Evolutionary conservation across 1,140 invertebrate genomes (phyloP), one percentile per base, ranked within the genome.

Genomic region (Platyscapa corneri): DNA sequence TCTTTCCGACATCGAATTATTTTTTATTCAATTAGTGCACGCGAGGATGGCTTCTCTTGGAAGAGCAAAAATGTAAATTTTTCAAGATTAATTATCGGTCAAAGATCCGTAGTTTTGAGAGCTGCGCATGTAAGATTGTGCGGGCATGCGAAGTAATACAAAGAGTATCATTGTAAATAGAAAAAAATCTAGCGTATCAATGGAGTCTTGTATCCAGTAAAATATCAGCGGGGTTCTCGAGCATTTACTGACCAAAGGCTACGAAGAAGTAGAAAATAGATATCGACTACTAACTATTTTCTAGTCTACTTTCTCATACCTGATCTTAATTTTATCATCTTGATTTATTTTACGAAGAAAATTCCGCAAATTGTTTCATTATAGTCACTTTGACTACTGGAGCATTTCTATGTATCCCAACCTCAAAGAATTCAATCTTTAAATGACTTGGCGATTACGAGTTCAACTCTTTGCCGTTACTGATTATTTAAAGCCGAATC

Each of bases 251-350:
- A 32, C 7, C 46, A 49, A 78, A 49, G 76, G 49, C 30, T 56
- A 79, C 34, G 56, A 39, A 64, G 32, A 27, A 79, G 27, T 16
- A 32, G 8, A 64, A 79, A 64, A 79, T 27, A 27, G 32, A 27
- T 37, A 64, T 10, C 5, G 5, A 46, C n/a, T 49, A 56, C n/a
- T 32, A 78, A 79, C 32, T 64, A 64, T n/a, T 39, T 39, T 39
- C 23, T 16, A 53, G 56, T 37, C 32, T 64, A 64, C 46, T 39
- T 39, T 39, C 23, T 16, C 77, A 34, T 37, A 53, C 56, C 53
- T 39, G 77, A 64, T 79, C 77, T 79, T 64, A 64, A 64, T 79
- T 79, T 64, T 18, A 53, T 56, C 75, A 56, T 56, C 20, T 12
- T 23, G 18, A 46, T 67, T 80, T 67, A 80, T 60, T 67, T 67